These are phyloP conservation scores for Xanthorhoe spadicearia DNA, from an alignment of 2,888 invertebrate species.

Conservation along the genomic window DNA sequence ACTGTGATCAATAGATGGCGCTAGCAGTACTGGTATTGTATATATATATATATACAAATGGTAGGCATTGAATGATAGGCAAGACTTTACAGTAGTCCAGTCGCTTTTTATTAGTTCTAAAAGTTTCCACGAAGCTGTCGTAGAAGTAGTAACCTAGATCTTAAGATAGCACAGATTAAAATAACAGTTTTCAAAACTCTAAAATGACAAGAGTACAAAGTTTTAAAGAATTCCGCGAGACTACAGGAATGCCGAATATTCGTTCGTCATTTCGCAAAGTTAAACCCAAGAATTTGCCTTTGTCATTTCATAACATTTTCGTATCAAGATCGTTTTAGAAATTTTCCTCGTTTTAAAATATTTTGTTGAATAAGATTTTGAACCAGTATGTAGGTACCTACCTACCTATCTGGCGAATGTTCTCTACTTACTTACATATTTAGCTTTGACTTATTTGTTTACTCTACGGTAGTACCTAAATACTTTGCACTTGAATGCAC, in stretches of 20 bases:
- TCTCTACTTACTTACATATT: no score
- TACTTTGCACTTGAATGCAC: no score
- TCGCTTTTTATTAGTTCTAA: no score
- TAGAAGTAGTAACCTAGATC: not conserved
- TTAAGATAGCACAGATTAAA: not conserved
- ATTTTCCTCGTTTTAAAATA: conserved; percentile 10
- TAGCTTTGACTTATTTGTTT: no score
- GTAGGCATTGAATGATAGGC: no score
- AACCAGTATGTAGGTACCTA: no score
- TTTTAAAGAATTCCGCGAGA: conserved; percentile 48
- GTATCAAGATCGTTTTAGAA: conserved; percentile 20
- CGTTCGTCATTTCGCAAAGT: conserved; percentile 43
- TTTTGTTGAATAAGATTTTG: no score
- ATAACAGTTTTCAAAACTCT: conserved; percentile 1
- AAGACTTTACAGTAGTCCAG: no score
- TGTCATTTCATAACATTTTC: conserved; percentile 54
- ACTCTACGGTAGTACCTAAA: no score
- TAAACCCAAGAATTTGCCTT: conserved; percentile 52
- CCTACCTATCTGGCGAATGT: no score
- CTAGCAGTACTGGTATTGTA: conserved; percentile 1
- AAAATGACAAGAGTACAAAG: conserved; percentile 39
- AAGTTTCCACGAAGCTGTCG: no score
- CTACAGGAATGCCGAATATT: conserved; percentile 52
- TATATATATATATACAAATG: no score
- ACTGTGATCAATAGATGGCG: conserved; percentile 21